phyloP scores from a whole-genome alignment of 2,888 invertebrate species.

The Globia sparganii region DNA sequence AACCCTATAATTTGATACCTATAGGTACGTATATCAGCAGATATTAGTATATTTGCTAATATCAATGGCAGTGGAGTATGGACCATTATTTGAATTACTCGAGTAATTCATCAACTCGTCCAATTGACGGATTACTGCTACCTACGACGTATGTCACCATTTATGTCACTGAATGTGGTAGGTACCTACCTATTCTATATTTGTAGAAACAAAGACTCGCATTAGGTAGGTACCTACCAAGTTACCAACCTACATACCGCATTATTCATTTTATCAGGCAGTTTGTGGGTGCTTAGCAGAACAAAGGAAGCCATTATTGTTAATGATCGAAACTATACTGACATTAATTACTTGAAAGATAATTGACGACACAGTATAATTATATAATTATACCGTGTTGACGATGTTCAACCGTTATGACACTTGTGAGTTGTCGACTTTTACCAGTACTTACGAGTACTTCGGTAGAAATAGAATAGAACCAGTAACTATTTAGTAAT shows the following conservation, averaged over 20 bases:
- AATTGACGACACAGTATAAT: too few relatives aligned
- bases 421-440: not conserved
- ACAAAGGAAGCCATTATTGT: not conserved
- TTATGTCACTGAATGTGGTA: not conserved
- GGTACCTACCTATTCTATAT: not conserved
- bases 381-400: too few relatives aligned
- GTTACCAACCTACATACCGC: not conserved
- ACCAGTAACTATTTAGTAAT: too few relatives aligned
- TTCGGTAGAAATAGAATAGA: not conserved
- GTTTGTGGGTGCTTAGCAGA: not conserved
- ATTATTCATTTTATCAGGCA: not conserved
- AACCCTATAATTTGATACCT: too few relatives aligned
- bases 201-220: not conserved
- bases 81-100: too few relatives aligned
- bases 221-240: not conserved
- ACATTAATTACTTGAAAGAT: not conserved
- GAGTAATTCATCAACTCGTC: too few relatives aligned
- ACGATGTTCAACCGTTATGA: not conserved
- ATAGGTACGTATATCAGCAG: too few relatives aligned
- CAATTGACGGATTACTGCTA: too few relatives aligned
- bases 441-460: not conserved
- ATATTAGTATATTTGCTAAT: too few relatives aligned
- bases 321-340: not conserved
- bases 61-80: too few relatives aligned
- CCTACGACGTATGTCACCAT: too few relatives aligned